Conservation (phyloP, 2,113 vertebrate genomes). For the Lasiurus borealis region DNA sequence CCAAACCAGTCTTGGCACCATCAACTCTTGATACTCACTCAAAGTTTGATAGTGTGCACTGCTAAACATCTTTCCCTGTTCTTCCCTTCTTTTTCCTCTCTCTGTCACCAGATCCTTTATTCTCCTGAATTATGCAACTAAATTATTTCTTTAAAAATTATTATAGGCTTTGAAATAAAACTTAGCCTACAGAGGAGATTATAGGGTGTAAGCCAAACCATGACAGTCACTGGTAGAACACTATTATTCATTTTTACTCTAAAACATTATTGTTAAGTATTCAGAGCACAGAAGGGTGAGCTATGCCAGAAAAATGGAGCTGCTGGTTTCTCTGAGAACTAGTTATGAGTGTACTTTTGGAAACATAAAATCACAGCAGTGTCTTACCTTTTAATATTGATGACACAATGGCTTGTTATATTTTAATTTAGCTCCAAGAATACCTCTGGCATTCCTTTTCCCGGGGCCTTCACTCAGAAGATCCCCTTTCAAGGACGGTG, state of each 20-base stretch:
- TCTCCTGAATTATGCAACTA: background rate
- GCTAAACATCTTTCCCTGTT: background rate
- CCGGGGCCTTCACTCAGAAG: conserved; percentile 59
- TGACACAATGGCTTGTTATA: conserved; percentile 51
- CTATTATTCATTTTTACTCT: conserved; percentile 73
- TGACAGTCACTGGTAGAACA: conserved; percentile 53
- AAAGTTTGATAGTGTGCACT: background rate
- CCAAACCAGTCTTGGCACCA: too few relatives aligned
- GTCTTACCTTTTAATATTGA: conserved; percentile 55
- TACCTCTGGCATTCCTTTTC: conserved; percentile 53
- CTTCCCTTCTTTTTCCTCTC: too few relatives aligned
- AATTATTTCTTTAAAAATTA: background rate
- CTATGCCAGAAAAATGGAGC: background rate
- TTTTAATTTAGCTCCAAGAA: conserved; percentile 75
- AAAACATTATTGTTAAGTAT: conserved; percentile 35
- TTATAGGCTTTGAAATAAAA: conserved; percentile 28
- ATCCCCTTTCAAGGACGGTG: conserved; percentile 53
- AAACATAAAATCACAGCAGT: conserved; percentile 8
- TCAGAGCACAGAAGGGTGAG: background rate
- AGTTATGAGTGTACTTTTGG: conserved; percentile 28
- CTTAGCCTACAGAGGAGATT: background rate
- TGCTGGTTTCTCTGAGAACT: conserved; percentile 20
- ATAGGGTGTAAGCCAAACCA: background rate
- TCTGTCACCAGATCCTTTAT: background rate
- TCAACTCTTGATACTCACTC: background rate